Percentiles rank a stretch among this genome's conserved stretches.
phyloP scores from a whole-genome alignment of 2,888 invertebrate genomes.

The Tenthredo scrophulariae region DNA sequence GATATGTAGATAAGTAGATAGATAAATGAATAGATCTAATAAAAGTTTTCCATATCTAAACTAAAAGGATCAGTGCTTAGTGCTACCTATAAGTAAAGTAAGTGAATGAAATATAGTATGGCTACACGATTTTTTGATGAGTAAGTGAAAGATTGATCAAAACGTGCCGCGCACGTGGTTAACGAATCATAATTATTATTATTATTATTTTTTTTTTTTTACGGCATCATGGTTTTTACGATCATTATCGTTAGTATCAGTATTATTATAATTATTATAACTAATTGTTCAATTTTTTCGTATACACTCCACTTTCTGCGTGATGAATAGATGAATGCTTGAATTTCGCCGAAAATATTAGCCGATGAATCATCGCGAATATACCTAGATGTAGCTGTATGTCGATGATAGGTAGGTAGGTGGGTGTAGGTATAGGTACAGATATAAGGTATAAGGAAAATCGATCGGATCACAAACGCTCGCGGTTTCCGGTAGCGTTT shows the following conservation, averaged over 20 bases:
- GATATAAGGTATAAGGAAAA: neutral
- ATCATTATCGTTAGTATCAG: neutral
- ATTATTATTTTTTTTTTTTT: neutral
- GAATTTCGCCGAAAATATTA: neutral
- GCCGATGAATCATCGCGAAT: neutral
- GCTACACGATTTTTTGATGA: neutral
- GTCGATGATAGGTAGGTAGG: neutral
- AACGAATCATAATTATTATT: neutral
- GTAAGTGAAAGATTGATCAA: neutral
- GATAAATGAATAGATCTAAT: slow-evolving; percentile 25
- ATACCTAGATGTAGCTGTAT: slow-evolving; percentile 1
- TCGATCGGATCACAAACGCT: slow-evolving; percentile 1
- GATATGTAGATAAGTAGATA: slow-evolving; percentile 9
- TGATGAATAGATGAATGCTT: neutral
- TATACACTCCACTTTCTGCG: neutral
- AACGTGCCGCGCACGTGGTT: neutral
- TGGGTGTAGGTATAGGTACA: neutral
- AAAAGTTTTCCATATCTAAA: slow-evolving; percentile 41
- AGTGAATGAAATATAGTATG: neutral
- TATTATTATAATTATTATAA: neutral
- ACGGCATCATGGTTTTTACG: neutral
- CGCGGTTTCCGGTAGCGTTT: neutral
- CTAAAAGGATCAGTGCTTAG: neutral
- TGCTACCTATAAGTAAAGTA: slow-evolving; percentile 2
- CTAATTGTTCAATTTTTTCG: neutral